A percentile compares a stretch with the other conserved stretches of the same genome.
Evolutionary conservation across 2,113 vertebrate species (phyloP).

Genomic region (Eublepharis macularius): DNA sequence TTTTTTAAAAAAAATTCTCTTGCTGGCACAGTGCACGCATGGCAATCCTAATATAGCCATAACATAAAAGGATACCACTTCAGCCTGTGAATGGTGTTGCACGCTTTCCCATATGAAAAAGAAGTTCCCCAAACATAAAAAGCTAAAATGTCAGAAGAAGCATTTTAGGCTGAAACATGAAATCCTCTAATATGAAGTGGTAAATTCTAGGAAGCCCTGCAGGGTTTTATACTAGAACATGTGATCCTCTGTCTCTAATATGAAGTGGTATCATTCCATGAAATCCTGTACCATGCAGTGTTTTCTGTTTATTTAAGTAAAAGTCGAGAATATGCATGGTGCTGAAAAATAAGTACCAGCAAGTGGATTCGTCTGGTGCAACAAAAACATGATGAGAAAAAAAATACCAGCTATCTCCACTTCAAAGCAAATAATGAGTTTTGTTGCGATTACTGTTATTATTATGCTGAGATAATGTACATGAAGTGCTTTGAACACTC

Average conservation of each 20-base stretch:
- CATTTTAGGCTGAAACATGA: neutral
- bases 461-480: neutral
- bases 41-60: no score
- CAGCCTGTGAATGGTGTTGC: no score
- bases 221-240: neutral
- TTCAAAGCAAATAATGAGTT: neutral
- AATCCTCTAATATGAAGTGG: neutral
- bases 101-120: neutral
- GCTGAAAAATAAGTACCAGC: neutral
- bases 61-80: neutral
- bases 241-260: neutral
- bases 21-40: no score
- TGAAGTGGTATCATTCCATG: neutral
- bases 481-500: neutral
- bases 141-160: neutral
- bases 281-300: neutral
- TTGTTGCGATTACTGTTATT: neutral
- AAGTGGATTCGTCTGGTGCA: neutral
- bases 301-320: neutral
- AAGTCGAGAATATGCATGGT: neutral
- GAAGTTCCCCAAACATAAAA: neutral
- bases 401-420: neutral
- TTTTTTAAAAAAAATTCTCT: no score
- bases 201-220: neutral
- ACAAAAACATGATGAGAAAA: neutral